These are phyloP conservation scores for Campoplex capitator DNA, from an alignment of 2,888 invertebrate species.

Conservation along the genomic window DNA sequence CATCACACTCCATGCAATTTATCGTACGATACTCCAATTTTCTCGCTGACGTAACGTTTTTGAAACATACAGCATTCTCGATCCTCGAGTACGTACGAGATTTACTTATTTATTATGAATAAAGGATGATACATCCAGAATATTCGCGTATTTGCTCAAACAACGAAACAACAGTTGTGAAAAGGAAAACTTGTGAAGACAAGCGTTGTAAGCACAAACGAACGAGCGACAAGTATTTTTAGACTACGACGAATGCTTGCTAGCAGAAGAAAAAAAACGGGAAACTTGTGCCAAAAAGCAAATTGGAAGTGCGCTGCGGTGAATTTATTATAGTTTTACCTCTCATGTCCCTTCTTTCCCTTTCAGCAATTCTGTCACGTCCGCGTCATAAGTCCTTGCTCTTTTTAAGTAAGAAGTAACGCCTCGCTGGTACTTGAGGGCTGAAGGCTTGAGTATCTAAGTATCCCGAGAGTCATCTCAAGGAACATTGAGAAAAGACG, in stretches of 20 bases:
- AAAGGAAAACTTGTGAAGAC: constrained; percentile 35
- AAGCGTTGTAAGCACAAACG: constrained; percentile 35
- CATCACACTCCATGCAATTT: constrained; percentile 68
- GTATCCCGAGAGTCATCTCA: constrained; percentile 66
- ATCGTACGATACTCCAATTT: constrained; percentile 71
- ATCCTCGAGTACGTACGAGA: constrained; percentile 1
- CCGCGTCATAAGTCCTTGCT: constrained; percentile 81
- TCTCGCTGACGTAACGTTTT: constrained; percentile 61
- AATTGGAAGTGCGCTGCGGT: constrained; percentile 33
- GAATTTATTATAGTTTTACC: constrained; percentile 39
- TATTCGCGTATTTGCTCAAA: constrained; percentile 43
- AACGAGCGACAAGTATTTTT: constrained; percentile 21
- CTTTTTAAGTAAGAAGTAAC: constrained; percentile 80
- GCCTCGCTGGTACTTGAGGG: constrained; percentile 76
- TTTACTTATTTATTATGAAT: constrained; percentile 54
- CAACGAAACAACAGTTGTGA: constrained; percentile 18
- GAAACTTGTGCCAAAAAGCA: constrained; percentile 52
- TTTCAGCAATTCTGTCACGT: constrained; percentile 82
- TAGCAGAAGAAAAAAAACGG: constrained; percentile 8
- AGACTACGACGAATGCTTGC: constrained; percentile 53
- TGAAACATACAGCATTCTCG: constrained; percentile 12
- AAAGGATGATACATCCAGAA: constrained; percentile 32
- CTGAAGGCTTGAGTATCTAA: constrained; percentile 72
- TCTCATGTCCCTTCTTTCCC: constrained; percentile 65
- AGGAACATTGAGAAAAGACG: constrained; percentile 58